Conservation (phyloP, 2,888 invertebrate genomes). For the Neocrepidodera transversa region DNA sequence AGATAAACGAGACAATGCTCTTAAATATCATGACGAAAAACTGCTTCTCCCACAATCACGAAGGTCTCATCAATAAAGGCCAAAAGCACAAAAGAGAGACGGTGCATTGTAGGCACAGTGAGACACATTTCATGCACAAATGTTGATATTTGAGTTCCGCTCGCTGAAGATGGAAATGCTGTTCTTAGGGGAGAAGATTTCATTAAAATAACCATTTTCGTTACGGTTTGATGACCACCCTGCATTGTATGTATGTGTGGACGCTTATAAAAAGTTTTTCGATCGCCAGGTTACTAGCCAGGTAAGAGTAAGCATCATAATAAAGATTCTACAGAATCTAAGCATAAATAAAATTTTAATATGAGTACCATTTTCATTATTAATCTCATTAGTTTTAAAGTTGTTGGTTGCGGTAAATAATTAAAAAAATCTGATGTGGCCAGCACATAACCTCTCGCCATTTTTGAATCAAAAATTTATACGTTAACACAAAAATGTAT, state of each 20-base stretch:
- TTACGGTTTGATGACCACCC: constrained; percentile 48
- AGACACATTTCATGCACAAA: constrained; percentile 24
- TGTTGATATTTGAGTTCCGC: constrained; percentile 47
- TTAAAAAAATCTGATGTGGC: too few species aligned
- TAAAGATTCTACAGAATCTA: too few species aligned
- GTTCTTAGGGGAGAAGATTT: constrained; percentile 53
- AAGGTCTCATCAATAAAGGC: not conserved
- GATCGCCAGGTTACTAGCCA: not conserved
- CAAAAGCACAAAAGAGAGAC: constrained; percentile 14
- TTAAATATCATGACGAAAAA: not conserved
- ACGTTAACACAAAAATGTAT: too few species aligned
- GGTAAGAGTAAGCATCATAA: not conserved
- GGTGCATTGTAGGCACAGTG: constrained; percentile 13
- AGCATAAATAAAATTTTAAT: too few species aligned
- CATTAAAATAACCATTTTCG: constrained; percentile 56
- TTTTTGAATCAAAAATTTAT: too few species aligned
- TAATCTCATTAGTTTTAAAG: too few species aligned
- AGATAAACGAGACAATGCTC: not conserved
- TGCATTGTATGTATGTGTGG: constrained; percentile 29
- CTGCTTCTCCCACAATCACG: not conserved
- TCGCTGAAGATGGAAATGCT: constrained; percentile 52
- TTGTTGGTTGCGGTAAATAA: too few species aligned
- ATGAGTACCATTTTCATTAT: too few species aligned
- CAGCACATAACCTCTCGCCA: too few species aligned
- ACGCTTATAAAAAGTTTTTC: constrained; percentile 3